Base-by-base conservation (phyloP, 92 coral and sea anemone species). In the Blastomussa wellsi region DNA sequence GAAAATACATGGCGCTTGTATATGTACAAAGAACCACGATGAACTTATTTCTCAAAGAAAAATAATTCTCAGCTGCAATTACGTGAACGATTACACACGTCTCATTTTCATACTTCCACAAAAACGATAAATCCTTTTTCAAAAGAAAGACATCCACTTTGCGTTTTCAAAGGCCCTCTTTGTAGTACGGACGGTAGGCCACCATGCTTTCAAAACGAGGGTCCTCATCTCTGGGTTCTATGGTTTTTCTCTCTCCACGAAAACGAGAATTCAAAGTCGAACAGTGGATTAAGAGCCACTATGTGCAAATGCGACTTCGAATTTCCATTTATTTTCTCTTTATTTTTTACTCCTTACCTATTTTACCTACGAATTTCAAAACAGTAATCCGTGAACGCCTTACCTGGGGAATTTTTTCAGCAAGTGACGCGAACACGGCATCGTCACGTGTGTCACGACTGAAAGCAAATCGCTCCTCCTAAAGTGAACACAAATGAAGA, bases 381-480 rank as follows among this genome's bases (percentile, higher is more conserved):
- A 51, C 32, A 26, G 35, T 0, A 62, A 62, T 9, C 68, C 15
- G 35, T 62, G 35, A 26, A 62, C 68, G 26, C 28, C 68, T 31
- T 60, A 91, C 94, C 86, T 91, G 94, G 8, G 81, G 84, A 51
- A 88, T 91, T 84, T 88, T 91, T 15, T 82, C 82, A 59, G 79
- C 51, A 6, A 91, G 84, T 0, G 92, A 79, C 15, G 72, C 59
- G 68, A 89, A 92, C 51, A 92, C 90, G 64, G 79, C 78, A 57
- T 88, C 95, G 41, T 89, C 92, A 59, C 95, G 89, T 15, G 90
- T 81, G 79, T 88, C 94, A 22, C 88, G 85, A 59, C 94, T 92
- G 55, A 92, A 92, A 44, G 88, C 92, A 57, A 92, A 92, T 73
- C 91, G 84, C 38, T 82, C 88, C 74, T 89, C 89, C 95, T 92